Evolutionary conservation across 2,888 invertebrate genomes (phyloP), one percentile per base, ranked within the genome.

Genomic region (Orthosia incerta): DNA sequence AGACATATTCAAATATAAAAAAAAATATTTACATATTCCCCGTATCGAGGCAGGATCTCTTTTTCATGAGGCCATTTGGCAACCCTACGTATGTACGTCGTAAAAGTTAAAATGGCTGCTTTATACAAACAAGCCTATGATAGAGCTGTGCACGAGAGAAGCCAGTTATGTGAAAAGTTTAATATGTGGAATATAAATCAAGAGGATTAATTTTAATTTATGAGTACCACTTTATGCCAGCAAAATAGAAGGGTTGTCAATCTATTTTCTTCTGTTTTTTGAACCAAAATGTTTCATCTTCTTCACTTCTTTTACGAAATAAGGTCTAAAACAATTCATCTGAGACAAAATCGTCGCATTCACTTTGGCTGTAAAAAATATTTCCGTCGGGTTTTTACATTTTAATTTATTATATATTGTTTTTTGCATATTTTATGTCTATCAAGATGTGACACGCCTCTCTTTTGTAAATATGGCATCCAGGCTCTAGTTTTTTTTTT

Each of bases 1-100:
- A 83, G 84, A 84, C 76, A 86, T 84, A 87, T 85, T 86, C 85
- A 86, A 83, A 86, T 85, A 88, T 74, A 83, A 87, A 90, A n/a
- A n/a, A n/a, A n/a, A 91, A 91, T 88, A 92, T 93, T 93, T 91
- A 89, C 92, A 92, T 93, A 91, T 89, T 87, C 89, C 80, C 86
- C 88, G 86, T 90, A 91, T 90, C 89, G 88, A 82, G 84, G 69
- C 77, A 80, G 82, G 86, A 93, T 93, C 90, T 90, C 91, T 88
- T 92, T 93, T 94, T 93, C 93, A 93, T 93, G 91, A 89, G 87
- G 88, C 90, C 90, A 93, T 94, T 94, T 94, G 94, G 93, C 92
- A 93, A 88, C 90, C 89, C 89, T 87, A 80, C 88, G 89, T 82
- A 84, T 83, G 86, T 87, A 82, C 71, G 83, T 91, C 91, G 91